These are phyloP conservation scores for Heliconius erato DNA, from an alignment of 2,888 invertebrate species.

Conservation along the genomic window DNA sequence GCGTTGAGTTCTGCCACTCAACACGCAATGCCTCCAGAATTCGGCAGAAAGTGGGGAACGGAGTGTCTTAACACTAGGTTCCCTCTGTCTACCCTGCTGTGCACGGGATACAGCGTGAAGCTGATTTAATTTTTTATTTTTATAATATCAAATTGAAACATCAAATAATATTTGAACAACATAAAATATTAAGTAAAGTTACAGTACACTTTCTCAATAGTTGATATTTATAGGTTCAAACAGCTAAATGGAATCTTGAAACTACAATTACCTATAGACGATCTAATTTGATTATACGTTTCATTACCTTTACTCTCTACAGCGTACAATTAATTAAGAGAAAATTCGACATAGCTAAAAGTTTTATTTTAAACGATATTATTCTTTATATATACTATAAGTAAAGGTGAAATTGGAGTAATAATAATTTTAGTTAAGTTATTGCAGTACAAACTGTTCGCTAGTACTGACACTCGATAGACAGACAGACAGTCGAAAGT, in stretches of 20 bases:
- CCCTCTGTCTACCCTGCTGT: too few species aligned
- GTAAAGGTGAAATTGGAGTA: constrained; percentile 22
- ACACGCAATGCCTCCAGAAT: too few species aligned
- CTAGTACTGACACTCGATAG: constrained; percentile 46
- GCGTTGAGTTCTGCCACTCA: too few species aligned
- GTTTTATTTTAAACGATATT: constrained; percentile 10
- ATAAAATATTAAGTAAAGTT: neutral
- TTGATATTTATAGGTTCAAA: constrained; percentile 13
- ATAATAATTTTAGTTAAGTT: constrained; percentile 17
- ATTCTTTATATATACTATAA: neutral
- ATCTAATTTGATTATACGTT: constrained; percentile 43
- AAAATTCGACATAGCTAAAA: constrained; percentile 10
- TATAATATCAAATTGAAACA: neutral
- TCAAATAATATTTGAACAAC: neutral
- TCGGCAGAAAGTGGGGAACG: too few species aligned
- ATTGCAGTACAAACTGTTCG: constrained; percentile 37
- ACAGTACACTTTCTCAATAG: neutral
- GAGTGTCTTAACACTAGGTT: too few species aligned
- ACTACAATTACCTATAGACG: constrained; percentile 18
- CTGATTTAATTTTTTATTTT: too few species aligned
- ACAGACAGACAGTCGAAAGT: constrained; percentile 48
- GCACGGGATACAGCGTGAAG: too few species aligned
- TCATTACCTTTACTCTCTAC: constrained; percentile 37
- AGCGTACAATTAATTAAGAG: constrained; percentile 37
- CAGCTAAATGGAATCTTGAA: constrained; percentile 7